phyloP scores from a whole-genome alignment of 2,113 vertebrate species.

The Galeopterus variegatus region DNA sequence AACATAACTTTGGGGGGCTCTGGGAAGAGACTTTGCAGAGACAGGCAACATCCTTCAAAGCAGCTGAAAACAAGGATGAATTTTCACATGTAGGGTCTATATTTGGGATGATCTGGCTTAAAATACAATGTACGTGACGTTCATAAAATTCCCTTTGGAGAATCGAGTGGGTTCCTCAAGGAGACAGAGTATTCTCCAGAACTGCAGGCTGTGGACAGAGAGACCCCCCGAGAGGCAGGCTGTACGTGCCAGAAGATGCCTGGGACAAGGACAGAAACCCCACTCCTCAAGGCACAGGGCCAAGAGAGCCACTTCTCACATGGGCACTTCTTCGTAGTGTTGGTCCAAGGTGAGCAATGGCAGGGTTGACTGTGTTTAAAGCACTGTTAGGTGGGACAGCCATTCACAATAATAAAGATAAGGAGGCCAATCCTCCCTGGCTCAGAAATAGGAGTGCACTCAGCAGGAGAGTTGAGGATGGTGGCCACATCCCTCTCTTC shows the following conservation, averaged over 20 bases:
- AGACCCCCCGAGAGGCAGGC: background rate
- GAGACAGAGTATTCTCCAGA: background rate
- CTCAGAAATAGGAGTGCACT: background rate
- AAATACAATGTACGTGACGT: background rate
- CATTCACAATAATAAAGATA: background rate
- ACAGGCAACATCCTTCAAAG: background rate
- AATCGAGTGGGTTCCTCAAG: background rate
- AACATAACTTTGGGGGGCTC: background rate
- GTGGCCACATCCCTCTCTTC: background rate
- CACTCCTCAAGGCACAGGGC: accelerated
- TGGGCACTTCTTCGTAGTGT: background rate
- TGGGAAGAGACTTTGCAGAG: background rate
- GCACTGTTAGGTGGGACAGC: background rate
- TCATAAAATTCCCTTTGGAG: background rate
- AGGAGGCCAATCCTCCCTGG: background rate
- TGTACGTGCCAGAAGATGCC: accelerated
- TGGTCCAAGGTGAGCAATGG: background rate
- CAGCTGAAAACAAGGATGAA: background rate
- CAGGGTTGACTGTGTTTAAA: background rate
- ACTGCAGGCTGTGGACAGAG: background rate
- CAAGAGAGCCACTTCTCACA: background rate
- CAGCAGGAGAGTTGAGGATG: background rate
- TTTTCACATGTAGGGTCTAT: background rate
- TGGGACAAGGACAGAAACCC: background rate
- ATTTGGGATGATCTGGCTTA: background rate